These are phyloP conservation scores for Luscinia luscinia DNA, from an alignment of 2,797 vertebrate genomes.

Conservation along the genomic window DNA sequence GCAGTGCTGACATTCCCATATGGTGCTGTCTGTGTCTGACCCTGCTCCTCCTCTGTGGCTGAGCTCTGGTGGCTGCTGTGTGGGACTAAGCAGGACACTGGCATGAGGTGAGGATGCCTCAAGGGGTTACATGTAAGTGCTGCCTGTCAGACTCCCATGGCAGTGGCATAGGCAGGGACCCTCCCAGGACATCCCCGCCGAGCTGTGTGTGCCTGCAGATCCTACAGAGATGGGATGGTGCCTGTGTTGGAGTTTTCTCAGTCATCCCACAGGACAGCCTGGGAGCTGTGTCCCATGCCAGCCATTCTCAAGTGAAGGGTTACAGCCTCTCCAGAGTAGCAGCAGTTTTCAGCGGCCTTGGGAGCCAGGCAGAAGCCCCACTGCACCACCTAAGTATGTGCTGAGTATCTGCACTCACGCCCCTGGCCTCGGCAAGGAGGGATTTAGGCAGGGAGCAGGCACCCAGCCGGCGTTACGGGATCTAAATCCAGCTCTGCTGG, in stretches of 20 bases:
- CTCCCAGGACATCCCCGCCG: not conserved
- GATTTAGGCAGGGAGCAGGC: not conserved
- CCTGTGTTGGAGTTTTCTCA: not conserved
- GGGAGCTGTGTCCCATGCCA: not conserved
- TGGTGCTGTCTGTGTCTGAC: not conserved
- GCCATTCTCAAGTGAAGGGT: not conserved
- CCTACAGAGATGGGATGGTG: not conserved
- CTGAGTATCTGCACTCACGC: not conserved
- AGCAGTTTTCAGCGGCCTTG: not conserved
- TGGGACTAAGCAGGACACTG: not conserved
- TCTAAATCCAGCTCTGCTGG: slow-evolving; percentile 1
- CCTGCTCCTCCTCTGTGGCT: not conserved
- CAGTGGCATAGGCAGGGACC: not conserved
- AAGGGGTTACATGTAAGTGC: not conserved
- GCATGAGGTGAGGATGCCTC: not conserved
- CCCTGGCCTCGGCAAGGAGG: not conserved
- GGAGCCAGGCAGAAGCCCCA: not conserved
- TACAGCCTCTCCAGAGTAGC: rapidly evolving
- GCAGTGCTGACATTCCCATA: not conserved
- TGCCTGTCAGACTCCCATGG: not conserved
- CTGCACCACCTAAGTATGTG: not conserved
- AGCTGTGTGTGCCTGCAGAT: not conserved
- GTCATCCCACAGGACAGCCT: not conserved
- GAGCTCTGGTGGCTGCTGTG: not conserved
- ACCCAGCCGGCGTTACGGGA: rapidly evolving